These are phyloP conservation scores for Ashinkailepas kermadecensis DNA, from an alignment of 2,888 invertebrate genomes.

Conservation along the genomic window DNA sequence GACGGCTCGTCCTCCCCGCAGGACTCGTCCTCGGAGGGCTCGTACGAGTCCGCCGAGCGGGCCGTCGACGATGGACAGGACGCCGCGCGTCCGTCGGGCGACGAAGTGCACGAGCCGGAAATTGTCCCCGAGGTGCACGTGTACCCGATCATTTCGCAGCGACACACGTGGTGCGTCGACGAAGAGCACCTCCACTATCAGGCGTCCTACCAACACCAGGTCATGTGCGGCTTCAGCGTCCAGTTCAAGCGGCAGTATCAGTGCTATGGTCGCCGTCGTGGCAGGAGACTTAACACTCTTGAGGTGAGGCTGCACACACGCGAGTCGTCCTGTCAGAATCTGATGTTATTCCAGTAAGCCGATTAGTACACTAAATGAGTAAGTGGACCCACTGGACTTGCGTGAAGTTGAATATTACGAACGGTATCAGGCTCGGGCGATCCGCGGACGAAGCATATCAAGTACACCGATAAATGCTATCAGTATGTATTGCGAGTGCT, in stretches of 20 bases:
- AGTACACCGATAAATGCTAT: too few species aligned
- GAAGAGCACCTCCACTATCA: slow-evolving; percentile 4
- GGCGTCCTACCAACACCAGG: neutral
- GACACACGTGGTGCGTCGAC: neutral
- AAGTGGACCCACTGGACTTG: too few species aligned
- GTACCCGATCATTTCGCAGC: slow-evolving; percentile 2
- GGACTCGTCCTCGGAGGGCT: neutral
- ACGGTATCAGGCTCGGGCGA: too few species aligned
- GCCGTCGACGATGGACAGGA: neutral
- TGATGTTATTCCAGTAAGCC: too few species aligned
- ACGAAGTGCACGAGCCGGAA: slow-evolving; percentile 1
- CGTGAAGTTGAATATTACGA: too few species aligned
- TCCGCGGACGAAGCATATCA: too few species aligned
- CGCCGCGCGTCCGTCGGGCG: neutral
- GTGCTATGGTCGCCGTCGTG: neutral
- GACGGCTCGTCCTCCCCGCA: neutral
- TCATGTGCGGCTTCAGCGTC: neutral
- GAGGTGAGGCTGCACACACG: neutral
- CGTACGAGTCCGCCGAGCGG: neutral
- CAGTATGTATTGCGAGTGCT: too few species aligned
- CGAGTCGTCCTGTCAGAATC: too few species aligned
- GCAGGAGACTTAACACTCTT: neutral
- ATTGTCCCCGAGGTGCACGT: neutral
- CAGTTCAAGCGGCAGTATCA: neutral
- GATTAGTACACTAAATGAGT: too few species aligned